Conservation (phyloP, 2,888 invertebrate genomes). For the Zygothrica quintamaculata region DNA sequence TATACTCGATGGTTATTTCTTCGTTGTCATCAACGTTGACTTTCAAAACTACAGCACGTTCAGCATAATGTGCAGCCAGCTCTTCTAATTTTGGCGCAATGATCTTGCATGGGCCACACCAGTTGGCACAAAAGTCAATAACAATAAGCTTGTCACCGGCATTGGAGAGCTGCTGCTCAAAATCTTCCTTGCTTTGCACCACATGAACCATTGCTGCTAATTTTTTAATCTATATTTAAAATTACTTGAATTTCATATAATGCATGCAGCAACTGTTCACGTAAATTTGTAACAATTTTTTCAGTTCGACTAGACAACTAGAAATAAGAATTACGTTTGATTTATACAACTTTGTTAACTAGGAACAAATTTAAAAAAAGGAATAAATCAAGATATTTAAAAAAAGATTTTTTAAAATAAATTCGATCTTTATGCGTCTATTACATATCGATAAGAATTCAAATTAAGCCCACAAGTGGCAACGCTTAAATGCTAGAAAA, state of each 20-base stretch:
- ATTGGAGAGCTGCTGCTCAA: conserved; percentile 88
- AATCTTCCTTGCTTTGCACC: conserved; percentile 86
- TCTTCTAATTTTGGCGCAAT: conserved; percentile 93
- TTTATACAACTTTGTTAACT: not conserved
- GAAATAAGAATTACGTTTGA: conserved; percentile 5
- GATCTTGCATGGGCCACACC: conserved; percentile 96
- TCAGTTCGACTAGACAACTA: conserved; percentile 12
- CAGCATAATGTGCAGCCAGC: conserved; percentile 87
- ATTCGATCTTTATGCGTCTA: not conserved
- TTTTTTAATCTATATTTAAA: not conserved
- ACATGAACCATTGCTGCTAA: conserved; percentile 59
- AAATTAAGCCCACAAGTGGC: conserved; percentile 13
- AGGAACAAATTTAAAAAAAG: not conserved
- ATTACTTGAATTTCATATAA: not conserved
- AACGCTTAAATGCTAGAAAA: conserved; percentile 1
- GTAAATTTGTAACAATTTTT: conserved; percentile 8
- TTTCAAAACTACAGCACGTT: conserved; percentile 83
- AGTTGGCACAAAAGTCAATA: conserved; percentile 95
- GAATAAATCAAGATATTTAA: too few species aligned
- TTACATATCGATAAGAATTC: conserved; percentile 5
- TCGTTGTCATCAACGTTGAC: conserved; percentile 95
- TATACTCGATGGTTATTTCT: conserved; percentile 90
- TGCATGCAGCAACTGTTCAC: not conserved
- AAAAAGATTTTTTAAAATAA: conserved; percentile 2
- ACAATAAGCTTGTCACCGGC: conserved; percentile 92